A percentile compares a stretch with the other conserved stretches of the same genome.
phyloP scores from a whole-genome alignment of 2,888 invertebrate species.

The Drosophila incognita region DNA sequence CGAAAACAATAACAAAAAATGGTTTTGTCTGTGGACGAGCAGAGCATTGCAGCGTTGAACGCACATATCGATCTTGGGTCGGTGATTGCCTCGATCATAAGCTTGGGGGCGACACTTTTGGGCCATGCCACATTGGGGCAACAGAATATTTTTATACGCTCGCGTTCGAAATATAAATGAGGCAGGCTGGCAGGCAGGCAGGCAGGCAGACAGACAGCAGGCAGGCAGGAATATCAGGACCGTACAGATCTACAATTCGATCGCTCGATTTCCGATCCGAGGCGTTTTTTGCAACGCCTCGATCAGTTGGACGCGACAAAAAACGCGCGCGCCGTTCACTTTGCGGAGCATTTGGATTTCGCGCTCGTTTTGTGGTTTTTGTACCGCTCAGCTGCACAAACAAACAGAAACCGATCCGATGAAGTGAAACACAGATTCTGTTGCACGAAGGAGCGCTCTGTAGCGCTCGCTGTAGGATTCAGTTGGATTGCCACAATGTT shows the following conservation, averaged over 20 bases:
- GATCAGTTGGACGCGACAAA: conserved; percentile 51
- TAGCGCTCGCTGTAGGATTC: conserved; percentile 13
- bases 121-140: conserved; percentile 69
- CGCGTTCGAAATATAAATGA: conserved; percentile 86
- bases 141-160: conserved; percentile 86
- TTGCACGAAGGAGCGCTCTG: conserved; percentile 32
- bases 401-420: conserved; percentile 1
- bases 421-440: conserved; percentile 27
- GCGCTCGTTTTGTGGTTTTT: conserved; percentile 67
- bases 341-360: conserved; percentile 75
- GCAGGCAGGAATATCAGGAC: conserved; percentile 29
- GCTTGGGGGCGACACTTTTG: conserved; percentile 79
- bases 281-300: conserved; percentile 65
- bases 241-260: conserved; percentile 46
- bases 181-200: conserved; percentile 49
- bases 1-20: conserved; percentile 29
- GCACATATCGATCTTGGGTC: conserved; percentile 56
- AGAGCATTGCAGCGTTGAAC: conserved; percentile 34
- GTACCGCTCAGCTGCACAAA: conserved; percentile 21
- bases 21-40: conserved; percentile 26
- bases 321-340: conserved; percentile 60
- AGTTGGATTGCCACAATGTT: conserved; percentile 72
- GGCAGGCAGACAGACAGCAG: conserved; percentile 23
- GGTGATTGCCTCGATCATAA: conserved; percentile 64
- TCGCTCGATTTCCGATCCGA: conserved; percentile 40